phyloP scores from a whole-genome alignment of 2,797 vertebrate species.

The Esox lucius region DNA sequence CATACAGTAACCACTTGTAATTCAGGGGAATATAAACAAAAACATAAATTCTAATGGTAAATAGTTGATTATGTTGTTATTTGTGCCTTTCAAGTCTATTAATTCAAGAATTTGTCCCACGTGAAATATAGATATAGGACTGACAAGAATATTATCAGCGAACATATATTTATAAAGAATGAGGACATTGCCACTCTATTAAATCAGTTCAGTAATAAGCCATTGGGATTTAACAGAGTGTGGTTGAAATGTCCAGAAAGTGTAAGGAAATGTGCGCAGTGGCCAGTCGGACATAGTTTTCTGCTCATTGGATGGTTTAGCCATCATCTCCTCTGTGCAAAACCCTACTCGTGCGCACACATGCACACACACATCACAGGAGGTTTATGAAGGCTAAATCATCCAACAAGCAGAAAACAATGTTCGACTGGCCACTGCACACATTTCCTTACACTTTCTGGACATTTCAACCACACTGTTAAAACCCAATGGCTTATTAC shows the following conservation, averaged over 20 bases:
- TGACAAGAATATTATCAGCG: too few relatives aligned
- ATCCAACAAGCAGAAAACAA: constrained; percentile 27
- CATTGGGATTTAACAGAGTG: constrained; percentile 18
- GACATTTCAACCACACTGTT: constrained; percentile 27
- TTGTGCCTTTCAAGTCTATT: too few relatives aligned
- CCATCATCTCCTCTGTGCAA: constrained; percentile 21
- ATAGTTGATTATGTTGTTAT: too few relatives aligned
- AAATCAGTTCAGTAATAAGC: constrained; percentile 12
- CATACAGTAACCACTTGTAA: too few relatives aligned
- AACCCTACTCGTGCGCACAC: not conserved
- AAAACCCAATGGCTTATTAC: constrained; percentile 14
- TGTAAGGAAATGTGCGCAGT: constrained; percentile 39
- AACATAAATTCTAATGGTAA: too few relatives aligned
- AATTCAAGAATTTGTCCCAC: too few relatives aligned
- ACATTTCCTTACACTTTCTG: constrained; percentile 40
- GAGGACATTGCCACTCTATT: not conserved
- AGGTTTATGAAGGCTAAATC: constrained; percentile 2
- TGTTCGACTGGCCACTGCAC: constrained; percentile 1
- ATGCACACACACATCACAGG: too few relatives aligned
- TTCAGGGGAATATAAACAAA: too few relatives aligned
- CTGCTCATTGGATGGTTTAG: constrained; percentile 25
- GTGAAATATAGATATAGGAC: too few relatives aligned
- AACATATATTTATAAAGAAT: not conserved
- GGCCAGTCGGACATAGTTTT: constrained; percentile 11
- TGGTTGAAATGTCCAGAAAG: constrained; percentile 28